Evolutionary conservation across 2,113 vertebrate genomes (phyloP).

Genomic region (Ginglymostoma cirratum): DNA sequence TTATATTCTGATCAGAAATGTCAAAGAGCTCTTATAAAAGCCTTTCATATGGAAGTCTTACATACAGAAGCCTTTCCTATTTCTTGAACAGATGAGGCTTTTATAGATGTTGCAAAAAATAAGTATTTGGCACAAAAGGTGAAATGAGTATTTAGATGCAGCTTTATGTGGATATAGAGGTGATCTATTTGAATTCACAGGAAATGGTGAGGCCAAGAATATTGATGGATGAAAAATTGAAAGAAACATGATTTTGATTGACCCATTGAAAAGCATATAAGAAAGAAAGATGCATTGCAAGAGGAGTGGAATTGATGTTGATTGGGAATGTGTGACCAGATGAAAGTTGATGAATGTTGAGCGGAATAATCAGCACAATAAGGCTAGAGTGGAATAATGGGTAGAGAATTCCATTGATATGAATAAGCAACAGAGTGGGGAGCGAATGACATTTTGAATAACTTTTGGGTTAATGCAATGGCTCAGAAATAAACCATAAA

Average conservation of each 20-base stretch:
- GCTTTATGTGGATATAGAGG: neutral
- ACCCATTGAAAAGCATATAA: slow-evolving; percentile 10
- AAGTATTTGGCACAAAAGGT: neutral
- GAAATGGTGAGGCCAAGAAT: neutral
- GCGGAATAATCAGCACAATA: slow-evolving; percentile 7
- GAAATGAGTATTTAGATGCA: neutral
- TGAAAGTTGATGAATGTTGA: slow-evolving; percentile 9
- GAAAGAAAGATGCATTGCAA: slow-evolving; percentile 11
- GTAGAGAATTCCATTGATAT: neutral
- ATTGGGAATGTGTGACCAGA: neutral
- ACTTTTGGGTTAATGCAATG: neutral
- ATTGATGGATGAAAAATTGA: slow-evolving; percentile 18
- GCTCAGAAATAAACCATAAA: neutral
- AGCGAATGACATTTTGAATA: neutral
- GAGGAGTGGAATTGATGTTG: slow-evolving; percentile 23
- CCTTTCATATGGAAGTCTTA: neutral
- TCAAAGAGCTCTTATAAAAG: neutral
- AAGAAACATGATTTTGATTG: slow-evolving; percentile 32
- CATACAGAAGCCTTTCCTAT: neutral
- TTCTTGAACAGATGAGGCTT: neutral
- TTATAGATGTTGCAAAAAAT: neutral
- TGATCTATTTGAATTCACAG: slow-evolving; percentile 19
- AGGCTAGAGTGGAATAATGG: neutral
- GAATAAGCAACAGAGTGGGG: neutral
- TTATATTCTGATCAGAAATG: neutral